Percentiles rank a stretch among this genome's conserved stretches.
These are phyloP conservation scores for Hirtodrosophila duncani DNA, from an alignment of 2,888 invertebrate species.

Conservation along the genomic window DNA sequence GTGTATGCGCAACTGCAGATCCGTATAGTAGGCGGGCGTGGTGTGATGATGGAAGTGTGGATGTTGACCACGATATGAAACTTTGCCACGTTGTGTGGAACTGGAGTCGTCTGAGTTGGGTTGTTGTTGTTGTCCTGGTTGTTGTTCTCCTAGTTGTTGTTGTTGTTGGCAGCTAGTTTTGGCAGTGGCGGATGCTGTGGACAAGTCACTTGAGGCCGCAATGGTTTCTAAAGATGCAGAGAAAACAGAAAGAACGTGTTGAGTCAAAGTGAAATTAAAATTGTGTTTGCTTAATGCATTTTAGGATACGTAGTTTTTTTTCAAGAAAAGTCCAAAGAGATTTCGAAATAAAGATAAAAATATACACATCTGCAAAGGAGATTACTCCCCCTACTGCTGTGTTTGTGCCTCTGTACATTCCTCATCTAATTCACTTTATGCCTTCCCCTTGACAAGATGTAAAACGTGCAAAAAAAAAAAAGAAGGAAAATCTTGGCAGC, in stretches of 20 bases:
- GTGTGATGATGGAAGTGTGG: slow-evolving; percentile 75
- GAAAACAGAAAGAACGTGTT: slow-evolving; percentile 11
- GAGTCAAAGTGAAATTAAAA: slow-evolving; percentile 14
- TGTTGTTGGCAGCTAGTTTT: slow-evolving; percentile 79
- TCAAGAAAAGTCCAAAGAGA: slow-evolving; percentile 18
- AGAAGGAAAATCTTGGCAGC: slow-evolving; percentile 66
- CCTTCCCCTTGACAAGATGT: slow-evolving; percentile 14
- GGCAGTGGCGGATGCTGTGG: slow-evolving; percentile 80
- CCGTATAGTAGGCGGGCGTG: slow-evolving; percentile 76
- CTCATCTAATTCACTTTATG: slow-evolving; percentile 30
- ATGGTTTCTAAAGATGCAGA: slow-evolving; percentile 66
- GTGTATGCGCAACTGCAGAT: slow-evolving; percentile 74
- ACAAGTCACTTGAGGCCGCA: slow-evolving; percentile 74
- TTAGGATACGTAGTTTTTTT: too few relatives aligned
- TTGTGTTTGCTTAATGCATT: slow-evolving; percentile 34
- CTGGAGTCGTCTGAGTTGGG: slow-evolving; percentile 40
- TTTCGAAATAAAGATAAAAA: too few relatives aligned
- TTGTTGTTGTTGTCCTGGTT: slow-evolving; percentile 1
- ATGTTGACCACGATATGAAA: slow-evolving; percentile 75
- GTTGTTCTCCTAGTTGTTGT: slow-evolving; percentile 54
- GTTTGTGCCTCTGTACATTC: too few relatives aligned
- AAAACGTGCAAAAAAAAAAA: slow-evolving; percentile 9
- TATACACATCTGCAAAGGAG: not conserved
- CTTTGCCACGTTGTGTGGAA: slow-evolving; percentile 18
- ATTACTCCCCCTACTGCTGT: too few relatives aligned